Percentiles rank a stretch among this genome's conserved stretches.
These are phyloP conservation scores for Siderastrea siderea DNA, from an alignment of 92 coral and sea anemone genomes.

Conservation along the genomic window DNA sequence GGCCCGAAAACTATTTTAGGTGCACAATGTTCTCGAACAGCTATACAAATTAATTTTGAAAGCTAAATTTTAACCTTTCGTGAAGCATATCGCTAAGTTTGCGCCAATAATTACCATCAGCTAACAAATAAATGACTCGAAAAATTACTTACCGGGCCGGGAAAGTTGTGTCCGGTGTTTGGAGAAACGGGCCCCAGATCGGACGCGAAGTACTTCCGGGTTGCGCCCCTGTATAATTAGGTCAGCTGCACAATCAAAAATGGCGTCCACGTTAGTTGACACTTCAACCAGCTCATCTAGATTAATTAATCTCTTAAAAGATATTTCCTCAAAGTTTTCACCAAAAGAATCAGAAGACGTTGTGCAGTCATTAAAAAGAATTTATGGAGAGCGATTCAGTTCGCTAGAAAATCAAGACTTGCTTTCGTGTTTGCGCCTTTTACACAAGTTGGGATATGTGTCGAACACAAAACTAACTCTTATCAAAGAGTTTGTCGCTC, in stretches of 20 bases:
- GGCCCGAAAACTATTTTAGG: too few species aligned
- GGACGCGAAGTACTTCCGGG: not conserved
- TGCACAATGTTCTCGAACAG: too few species aligned
- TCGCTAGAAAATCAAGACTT: constrained; percentile 3
- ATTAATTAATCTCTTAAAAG: not conserved
- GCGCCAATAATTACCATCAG: too few species aligned
- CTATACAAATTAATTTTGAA: too few species aligned
- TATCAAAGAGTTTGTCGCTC: constrained; percentile 20
- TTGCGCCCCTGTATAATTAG: not conserved
- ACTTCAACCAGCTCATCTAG: not conserved
- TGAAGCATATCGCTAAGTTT: too few species aligned
- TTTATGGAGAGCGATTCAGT: constrained; percentile 18
- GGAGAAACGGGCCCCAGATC: too few species aligned
- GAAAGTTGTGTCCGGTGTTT: too few species aligned
- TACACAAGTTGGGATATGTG: not conserved
- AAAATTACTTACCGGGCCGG: too few species aligned
- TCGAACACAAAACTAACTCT: constrained; percentile 14
- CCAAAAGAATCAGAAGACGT: constrained; percentile 12
- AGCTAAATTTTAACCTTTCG: too few species aligned
- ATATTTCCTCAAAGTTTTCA: not conserved
- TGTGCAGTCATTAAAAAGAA: constrained; percentile 4
- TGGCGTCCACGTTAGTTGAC: constrained; percentile 14
- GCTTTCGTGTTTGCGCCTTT: not conserved
- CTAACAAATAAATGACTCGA: too few species aligned
- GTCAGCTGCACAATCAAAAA: constrained; percentile 1